These are phyloP conservation scores for Aphyosemion australe DNA, from an alignment of 2,113 vertebrate species.

Conservation along the genomic window DNA sequence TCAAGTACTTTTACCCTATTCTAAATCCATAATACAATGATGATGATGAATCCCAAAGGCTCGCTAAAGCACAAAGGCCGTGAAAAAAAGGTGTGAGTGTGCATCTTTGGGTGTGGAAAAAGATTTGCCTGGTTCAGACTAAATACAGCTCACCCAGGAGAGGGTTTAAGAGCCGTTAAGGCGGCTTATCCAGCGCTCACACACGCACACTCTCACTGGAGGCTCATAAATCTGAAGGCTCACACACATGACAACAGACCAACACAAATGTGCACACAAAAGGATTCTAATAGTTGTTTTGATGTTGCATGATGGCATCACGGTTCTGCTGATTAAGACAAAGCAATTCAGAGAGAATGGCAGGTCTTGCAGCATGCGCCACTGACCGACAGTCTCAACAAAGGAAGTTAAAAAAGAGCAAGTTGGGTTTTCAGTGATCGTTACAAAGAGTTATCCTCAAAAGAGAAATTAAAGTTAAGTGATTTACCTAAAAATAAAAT, in stretches of 20 bases:
- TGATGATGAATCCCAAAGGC: conserved; percentile 32
- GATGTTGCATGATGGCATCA: conserved; percentile 40
- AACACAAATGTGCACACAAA: conserved; percentile 32
- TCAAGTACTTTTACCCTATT: conserved; percentile 36
- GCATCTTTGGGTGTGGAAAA: conserved; percentile 22
- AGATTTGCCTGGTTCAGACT: conserved; percentile 52
- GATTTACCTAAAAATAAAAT: too few species aligned
- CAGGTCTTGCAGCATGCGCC: conserved; percentile 4
- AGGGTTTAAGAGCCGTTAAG: conserved; percentile 66
- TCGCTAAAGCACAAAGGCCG: conserved; percentile 20
- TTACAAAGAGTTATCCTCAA: too few species aligned
- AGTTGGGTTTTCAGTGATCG: background rate
- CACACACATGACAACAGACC: conserved; percentile 33
- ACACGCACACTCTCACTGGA: conserved; percentile 24
- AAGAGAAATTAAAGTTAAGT: too few species aligned
- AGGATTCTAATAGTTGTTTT: conserved; percentile 66
- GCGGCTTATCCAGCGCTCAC: conserved; percentile 50
- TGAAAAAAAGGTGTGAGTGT: conserved; percentile 25
- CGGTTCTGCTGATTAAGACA: conserved; percentile 52
- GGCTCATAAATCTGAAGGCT: conserved; percentile 10
- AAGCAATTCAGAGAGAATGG: conserved; percentile 34
- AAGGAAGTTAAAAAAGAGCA: conserved; percentile 9
- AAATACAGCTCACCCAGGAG: conserved; percentile 59
- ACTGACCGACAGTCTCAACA: background rate
- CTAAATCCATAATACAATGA: conserved; percentile 49